These are phyloP conservation scores for Amphimedon queenslandica DNA, from an alignment of 37 sponge, comb jelly and placozoan genomes.

Conservation along the genomic window DNA sequence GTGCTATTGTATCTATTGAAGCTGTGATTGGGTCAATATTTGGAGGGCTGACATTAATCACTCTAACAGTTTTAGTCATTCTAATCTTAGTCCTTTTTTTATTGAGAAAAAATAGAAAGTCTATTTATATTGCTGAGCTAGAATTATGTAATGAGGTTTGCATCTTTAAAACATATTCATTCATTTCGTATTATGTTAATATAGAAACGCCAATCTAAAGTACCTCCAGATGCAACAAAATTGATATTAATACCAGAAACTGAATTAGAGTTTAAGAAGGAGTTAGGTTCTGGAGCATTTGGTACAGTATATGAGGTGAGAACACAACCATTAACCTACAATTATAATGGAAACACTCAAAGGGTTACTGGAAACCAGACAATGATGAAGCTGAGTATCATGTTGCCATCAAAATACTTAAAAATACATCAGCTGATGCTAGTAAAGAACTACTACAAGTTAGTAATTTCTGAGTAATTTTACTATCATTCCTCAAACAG, in stretches of 20 bases:
- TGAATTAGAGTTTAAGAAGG: slow-evolving; percentile 46
- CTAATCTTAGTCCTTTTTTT: no score
- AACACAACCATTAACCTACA: not conserved
- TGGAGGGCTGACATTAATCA: no score
- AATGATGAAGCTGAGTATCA: slow-evolving; percentile 30
- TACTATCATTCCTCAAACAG: no score
- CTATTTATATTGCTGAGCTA: no score
- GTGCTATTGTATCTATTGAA: no score
- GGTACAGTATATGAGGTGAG: slow-evolving; percentile 85
- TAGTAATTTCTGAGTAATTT: slow-evolving; percentile 77
- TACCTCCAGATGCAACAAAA: slow-evolving; percentile 46
- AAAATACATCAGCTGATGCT: slow-evolving; percentile 52
- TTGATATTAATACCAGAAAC: slow-evolving; percentile 52
- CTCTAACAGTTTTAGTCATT: no score
- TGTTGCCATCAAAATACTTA: slow-evolving; percentile 87
- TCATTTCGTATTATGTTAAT: no score
- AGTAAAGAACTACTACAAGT: slow-evolving; percentile 73
- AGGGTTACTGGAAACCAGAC: slow-evolving; percentile 80
- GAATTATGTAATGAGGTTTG: no score
- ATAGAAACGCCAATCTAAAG: no score
- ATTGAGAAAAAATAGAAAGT: no score
- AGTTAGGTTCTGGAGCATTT: slow-evolving; percentile 87
- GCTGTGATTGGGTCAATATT: no score
- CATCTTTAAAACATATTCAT: no score
- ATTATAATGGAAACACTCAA: not conserved